Percentiles rank a stretch among this genome's conserved stretches.
Evolutionary conservation across 2,797 vertebrate genomes (phyloP).

Genomic region (Schizopygopsis malacanthus): DNA sequence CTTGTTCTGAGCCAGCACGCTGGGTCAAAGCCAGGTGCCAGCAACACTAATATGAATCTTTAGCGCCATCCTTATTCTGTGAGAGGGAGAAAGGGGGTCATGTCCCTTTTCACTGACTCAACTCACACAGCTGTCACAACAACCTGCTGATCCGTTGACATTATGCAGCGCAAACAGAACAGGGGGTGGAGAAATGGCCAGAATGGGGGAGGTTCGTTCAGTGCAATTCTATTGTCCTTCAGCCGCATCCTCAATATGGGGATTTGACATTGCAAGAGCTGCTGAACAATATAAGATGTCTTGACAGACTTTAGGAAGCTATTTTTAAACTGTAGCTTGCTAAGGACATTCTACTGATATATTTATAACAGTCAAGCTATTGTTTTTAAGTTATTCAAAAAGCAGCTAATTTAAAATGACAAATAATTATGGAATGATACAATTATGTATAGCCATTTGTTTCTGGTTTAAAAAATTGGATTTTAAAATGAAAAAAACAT

Average conservation of each 20-base stretch:
- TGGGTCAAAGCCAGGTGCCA: conserved; percentile 9
- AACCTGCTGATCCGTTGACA: conserved; percentile 66
- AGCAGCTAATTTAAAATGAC: background rate
- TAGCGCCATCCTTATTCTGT: background rate
- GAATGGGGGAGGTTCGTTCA: conserved; percentile 39
- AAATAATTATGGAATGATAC: background rate
- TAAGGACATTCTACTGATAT: background rate
- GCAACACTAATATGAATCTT: background rate
- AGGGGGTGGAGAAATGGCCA: conserved; percentile 26
- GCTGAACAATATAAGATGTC: background rate
- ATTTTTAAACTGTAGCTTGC: background rate
- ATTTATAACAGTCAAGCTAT: background rate
- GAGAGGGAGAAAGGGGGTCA: conserved; percentile 5
- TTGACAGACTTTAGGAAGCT: background rate
- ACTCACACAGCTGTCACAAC: conserved; percentile 64
- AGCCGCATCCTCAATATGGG: conserved; percentile 17
- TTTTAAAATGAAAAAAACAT: background rate
- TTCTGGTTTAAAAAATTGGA: rapidly evolving
- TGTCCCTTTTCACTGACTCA: conserved; percentile 23
- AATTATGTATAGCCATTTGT: background rate
- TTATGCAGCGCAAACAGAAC: conserved; percentile 56
- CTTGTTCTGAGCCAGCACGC: background rate
- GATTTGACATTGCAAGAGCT: conserved; percentile 5
- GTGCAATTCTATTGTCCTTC: conserved; percentile 52
- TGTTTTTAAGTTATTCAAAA: background rate